Conservation (phyloP, 1,140 invertebrate species). For the Nasonia vitripennis region DNA sequence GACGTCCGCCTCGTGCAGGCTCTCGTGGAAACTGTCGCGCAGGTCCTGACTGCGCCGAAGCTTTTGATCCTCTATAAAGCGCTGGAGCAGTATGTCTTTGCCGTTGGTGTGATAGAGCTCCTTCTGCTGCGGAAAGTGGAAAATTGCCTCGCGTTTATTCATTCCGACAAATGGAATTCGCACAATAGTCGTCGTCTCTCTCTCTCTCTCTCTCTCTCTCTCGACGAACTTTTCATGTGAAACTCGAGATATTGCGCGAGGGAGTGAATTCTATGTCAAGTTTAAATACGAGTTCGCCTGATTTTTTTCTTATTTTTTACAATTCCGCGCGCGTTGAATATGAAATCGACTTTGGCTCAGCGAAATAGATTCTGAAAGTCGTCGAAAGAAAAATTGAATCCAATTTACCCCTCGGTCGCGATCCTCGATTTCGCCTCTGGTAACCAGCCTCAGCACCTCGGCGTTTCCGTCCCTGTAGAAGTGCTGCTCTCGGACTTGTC, state of each 20-base stretch:
- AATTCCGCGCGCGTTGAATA: not conserved
- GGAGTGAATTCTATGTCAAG: not conserved
- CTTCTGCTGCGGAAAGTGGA: conserved; percentile 69
- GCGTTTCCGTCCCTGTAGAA: conserved; percentile 89
- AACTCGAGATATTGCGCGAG: not conserved
- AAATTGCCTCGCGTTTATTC: conserved; percentile 53
- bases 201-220: not conserved
- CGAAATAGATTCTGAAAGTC: not conserved
- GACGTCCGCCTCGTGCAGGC: conserved; percentile 65
- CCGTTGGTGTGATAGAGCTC: conserved; percentile 74
- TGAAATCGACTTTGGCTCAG: not conserved
- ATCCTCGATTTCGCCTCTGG: conserved; percentile 80
- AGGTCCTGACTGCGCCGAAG: conserved; percentile 59
- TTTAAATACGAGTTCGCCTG: not conserved
- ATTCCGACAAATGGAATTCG: not conserved
- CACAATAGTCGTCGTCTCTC: not conserved
- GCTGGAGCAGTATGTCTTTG: conserved; percentile 86
- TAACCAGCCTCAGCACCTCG: conserved; percentile 87
- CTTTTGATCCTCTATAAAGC: conserved; percentile 88
- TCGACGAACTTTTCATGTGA: not conserved
- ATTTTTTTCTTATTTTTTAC: not conserved
- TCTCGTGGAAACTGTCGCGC: conserved; percentile 51
- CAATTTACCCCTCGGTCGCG: conserved; percentile 7
- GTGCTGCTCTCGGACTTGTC: conserved; percentile 79
- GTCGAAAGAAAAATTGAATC: not conserved